These are phyloP conservation scores for Poeciliopsis turneri DNA, from an alignment of 2,797 vertebrate species.

Conservation along the genomic window DNA sequence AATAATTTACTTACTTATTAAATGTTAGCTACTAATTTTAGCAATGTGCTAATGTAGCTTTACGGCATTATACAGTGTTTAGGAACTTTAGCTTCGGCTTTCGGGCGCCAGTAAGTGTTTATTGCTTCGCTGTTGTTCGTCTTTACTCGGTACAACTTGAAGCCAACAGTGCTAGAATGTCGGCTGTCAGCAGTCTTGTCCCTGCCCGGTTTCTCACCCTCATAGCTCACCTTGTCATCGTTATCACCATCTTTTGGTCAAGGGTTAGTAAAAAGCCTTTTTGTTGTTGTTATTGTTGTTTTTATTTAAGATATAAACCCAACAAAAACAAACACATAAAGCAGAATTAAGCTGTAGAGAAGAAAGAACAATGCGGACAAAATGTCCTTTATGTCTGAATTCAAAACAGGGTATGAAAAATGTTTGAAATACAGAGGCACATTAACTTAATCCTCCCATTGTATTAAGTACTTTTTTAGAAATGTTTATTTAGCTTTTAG, in stretches of 20 bases:
- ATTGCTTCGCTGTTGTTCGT: not conserved
- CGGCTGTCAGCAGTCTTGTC: conserved; percentile 81
- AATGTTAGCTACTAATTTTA: not conserved
- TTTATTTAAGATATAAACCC: not conserved
- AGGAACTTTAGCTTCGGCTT: not conserved
- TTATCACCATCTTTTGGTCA: conserved; percentile 92
- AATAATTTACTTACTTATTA: not conserved
- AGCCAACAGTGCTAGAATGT: conserved; percentile 68
- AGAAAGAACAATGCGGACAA: not conserved
- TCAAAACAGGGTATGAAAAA: not conserved
- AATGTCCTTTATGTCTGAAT: not conserved
- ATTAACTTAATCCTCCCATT: not conserved
- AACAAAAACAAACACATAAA: not conserved
- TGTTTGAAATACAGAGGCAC: not conserved
- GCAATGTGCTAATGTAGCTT: conserved; percentile 9
- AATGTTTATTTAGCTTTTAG: not conserved
- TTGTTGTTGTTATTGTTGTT: no score
- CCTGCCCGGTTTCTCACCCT: conserved; percentile 89
- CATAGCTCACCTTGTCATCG: conserved; percentile 87
- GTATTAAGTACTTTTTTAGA: not conserved
- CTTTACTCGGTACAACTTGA: not conserved
- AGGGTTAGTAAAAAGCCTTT: conserved; percentile 79
- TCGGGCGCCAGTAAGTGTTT: accelerated
- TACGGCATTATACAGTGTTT: not conserved
- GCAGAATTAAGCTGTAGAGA: not conserved